Evolutionary conservation across 2,888 invertebrate species (phyloP).

Genomic region (Megastigmus dorsalis): DNA sequence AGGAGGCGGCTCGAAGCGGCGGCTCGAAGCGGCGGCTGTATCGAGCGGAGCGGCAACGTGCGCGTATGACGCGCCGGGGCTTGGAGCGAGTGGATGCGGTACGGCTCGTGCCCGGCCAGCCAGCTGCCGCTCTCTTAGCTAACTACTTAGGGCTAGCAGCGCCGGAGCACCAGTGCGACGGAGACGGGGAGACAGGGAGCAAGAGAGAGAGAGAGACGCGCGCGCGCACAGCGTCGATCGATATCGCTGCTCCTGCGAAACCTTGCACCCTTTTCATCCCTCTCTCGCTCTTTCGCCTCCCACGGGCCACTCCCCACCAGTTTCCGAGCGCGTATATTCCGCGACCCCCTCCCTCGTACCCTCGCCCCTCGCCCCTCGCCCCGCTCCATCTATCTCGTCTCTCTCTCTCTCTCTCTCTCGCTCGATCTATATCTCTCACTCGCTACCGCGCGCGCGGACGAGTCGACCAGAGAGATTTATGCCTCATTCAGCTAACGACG

Average conservation of each 20-base stretch:
- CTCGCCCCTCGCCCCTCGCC: not conserved
- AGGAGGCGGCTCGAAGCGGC: not conserved
- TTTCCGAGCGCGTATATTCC: no score
- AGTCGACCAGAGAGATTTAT: constrained; percentile 38
- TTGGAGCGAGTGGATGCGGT: constrained; percentile 30
- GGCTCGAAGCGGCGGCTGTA: no score
- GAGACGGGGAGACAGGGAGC: constrained; percentile 27
- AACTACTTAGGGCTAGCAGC: no score
- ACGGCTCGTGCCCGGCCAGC: constrained; percentile 61
- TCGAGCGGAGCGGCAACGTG: no score
- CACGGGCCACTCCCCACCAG: constrained; percentile 16
- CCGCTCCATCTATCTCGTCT: not conserved
- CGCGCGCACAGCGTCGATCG: constrained; percentile 64
- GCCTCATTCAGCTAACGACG: constrained; percentile 51
- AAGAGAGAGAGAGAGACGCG: constrained; percentile 21
- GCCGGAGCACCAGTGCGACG: no score
- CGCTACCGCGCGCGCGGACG: not conserved
- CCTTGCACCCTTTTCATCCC: constrained; percentile 60
- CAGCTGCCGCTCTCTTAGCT: constrained; percentile 47
- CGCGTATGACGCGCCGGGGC: no score
- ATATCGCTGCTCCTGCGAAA: constrained; percentile 73
- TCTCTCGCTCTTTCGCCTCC: constrained; percentile 29
- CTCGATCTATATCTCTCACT: constrained; percentile 2
- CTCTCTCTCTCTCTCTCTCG: not conserved
- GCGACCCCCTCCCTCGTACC: constrained; percentile 1